A percentile compares a stretch with the other conserved stretches of the same genome.
Conservation (phyloP, 2,888 invertebrate genomes). For the Ornithoptera alexandrae region DNA sequence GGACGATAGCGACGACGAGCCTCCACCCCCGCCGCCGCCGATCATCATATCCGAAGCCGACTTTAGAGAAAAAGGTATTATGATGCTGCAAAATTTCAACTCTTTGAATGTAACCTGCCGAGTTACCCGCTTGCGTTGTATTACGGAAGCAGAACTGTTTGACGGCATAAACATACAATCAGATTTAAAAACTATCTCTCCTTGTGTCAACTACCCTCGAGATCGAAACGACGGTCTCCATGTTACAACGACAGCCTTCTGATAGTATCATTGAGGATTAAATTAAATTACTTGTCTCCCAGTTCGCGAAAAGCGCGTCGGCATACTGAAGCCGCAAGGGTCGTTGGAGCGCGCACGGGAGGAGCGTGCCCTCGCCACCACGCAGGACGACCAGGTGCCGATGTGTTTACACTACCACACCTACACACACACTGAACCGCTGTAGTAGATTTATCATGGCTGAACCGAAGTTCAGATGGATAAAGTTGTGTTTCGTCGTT, state of each 20-base stretch:
- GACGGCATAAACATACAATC: too few relatives aligned
- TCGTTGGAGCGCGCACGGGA: conserved; percentile 84
- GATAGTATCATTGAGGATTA: too few relatives aligned
- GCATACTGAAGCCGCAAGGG: conserved; percentile 86
- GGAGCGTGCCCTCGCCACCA: conserved; percentile 74
- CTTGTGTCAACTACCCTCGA: too few relatives aligned
- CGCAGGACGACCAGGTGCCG: conserved; percentile 49
- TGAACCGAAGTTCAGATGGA: background rate
- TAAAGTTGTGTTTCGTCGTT: background rate
- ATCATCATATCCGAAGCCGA: conserved; percentile 72
- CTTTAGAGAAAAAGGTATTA: conserved; percentile 68
- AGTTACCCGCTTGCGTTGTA: too few relatives aligned
- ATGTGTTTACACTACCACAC: background rate
- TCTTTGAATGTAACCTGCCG: too few relatives aligned
- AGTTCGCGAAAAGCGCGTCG: conserved; percentile 80
- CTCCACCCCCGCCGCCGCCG: conserved; percentile 53
- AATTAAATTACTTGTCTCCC: conserved; percentile 19
- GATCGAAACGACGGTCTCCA: too few relatives aligned
- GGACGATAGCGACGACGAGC: conserved; percentile 45
- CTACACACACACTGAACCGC: too few relatives aligned
- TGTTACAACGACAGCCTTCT: too few relatives aligned
- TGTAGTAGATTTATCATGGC: background rate
- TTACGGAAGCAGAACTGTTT: too few relatives aligned
- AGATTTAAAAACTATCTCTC: too few relatives aligned
- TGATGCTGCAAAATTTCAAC: too few relatives aligned